Base-by-base conservation (phyloP, 2,797 vertebrate species). In the Acanthurus leucopareius region DNA sequence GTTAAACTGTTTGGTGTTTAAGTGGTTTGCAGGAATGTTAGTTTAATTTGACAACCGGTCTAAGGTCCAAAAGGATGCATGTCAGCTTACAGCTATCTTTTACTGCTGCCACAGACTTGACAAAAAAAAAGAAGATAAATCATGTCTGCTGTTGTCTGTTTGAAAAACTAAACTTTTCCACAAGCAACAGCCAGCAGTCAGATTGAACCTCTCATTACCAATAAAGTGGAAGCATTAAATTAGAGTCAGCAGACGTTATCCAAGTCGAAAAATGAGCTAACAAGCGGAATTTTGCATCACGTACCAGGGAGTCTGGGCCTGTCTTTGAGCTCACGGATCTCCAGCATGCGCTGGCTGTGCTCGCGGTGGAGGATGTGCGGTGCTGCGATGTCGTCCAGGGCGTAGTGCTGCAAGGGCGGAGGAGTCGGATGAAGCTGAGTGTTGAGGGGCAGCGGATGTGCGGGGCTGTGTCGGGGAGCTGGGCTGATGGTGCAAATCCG, bases 401-500 rank as follows among this genome's bases (percentile, higher is more conserved):
- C 97, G 51, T 99, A 99, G 93, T 99, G 98, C 89, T 99, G 98
- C 79, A 99, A 93, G 58, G 98, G 98, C 0, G 98, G 98, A 0
- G 98, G 98, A 2, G 97, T 98, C 20, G 97, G 98, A 85, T 99
- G 98, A 79, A 98, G 97, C 92, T 98, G 98, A 56, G 95, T 92
- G 0, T 88, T 96, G 3, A 97, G 91, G 77, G 97, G 95, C 83
- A 97, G 91, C 0, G 98, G 97, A 73, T 98, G 97, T 66, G 97
- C 97, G 2, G 98, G 98, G 91, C 98, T 99, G 92, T 99, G 98
- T 59, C 98, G 94, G 40, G 98, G 98, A 17, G 98, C 98, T 0
- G 98, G 98, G 92, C 98, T 99, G 89, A 99, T 99, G 92, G 98
- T 99, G 94, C 98, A 99, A 71, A 99, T 97, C 49, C 98, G 94